Evolutionary conservation across 2,888 invertebrate species (phyloP).

Genomic region (Leptinotarsa haldemani): DNA sequence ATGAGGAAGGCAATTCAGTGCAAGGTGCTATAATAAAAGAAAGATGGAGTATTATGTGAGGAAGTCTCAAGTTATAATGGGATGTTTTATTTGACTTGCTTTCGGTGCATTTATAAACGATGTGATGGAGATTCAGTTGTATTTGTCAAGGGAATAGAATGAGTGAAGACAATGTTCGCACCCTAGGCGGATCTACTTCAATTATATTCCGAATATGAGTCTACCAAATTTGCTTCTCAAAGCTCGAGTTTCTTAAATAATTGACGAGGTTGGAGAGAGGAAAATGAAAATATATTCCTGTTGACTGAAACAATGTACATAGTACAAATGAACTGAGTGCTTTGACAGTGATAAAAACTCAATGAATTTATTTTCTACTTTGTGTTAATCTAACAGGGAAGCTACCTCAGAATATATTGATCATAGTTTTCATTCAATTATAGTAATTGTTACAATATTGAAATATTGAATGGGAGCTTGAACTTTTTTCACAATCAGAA

Average conservation of each 20-base stretch:
- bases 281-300: conserved; percentile 12
- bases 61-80: conserved; percentile 48
- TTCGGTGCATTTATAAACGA: conserved; percentile 47
- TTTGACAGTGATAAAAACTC: conserved; percentile 7
- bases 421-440: too few relatives aligned
- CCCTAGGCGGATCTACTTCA: conserved; percentile 22
- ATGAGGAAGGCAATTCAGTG: conserved; percentile 32
- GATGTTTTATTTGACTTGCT: conserved; percentile 50
- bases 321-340: conserved; percentile 4
- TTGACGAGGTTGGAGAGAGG: conserved; percentile 3
- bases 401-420: too few relatives aligned
- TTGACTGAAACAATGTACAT: not conserved
- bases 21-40: conserved; percentile 38
- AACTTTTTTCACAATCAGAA: too few relatives aligned
- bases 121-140: conserved; percentile 44
- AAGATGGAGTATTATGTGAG: conserved; percentile 45
- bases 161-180: conserved; percentile 29
- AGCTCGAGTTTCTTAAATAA: conserved; percentile 7
- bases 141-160: conserved; percentile 50
- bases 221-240: conserved; percentile 15
- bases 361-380: not conserved
- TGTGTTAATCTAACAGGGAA: too few relatives aligned
- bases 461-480: too few relatives aligned
- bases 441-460: too few relatives aligned
- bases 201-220: conserved; percentile 19